These are phyloP conservation scores for Camptogramma bilineatum DNA, from an alignment of 2,888 invertebrate species.

Conservation along the genomic window DNA sequence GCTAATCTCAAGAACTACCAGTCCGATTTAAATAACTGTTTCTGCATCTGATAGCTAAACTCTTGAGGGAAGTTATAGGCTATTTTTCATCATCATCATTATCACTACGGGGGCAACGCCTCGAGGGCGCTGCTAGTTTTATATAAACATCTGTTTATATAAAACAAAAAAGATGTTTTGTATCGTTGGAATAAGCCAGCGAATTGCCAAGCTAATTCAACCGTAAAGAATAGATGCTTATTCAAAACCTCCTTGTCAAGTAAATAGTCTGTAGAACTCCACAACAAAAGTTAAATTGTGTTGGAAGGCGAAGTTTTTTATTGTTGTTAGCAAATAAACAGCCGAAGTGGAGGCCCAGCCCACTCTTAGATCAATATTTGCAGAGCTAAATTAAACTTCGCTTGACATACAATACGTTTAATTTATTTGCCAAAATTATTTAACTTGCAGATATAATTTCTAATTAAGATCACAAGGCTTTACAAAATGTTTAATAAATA, in stretches of 20 bases:
- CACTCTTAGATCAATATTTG: slow-evolving; percentile 45
- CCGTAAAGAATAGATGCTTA: slow-evolving; percentile 1
- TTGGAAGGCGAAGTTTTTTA: slow-evolving; percentile 45
- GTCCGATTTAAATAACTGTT: too few relatives aligned
- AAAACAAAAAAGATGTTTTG: background rate
- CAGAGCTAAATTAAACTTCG: slow-evolving; percentile 8
- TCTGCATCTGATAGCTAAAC: too few relatives aligned
- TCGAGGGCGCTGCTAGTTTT: too few relatives aligned
- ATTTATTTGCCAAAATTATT: slow-evolving; percentile 1
- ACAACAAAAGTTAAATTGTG: slow-evolving; percentile 51
- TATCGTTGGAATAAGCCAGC: background rate
- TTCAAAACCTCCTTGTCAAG: slow-evolving; percentile 6
- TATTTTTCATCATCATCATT: too few relatives aligned
- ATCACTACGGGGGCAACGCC: too few relatives aligned
- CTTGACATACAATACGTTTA: slow-evolving; percentile 8
- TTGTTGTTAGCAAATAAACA: slow-evolving; percentile 48
- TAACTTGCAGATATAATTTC: background rate
- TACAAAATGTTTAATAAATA: background rate
- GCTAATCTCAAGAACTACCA: too few relatives aligned
- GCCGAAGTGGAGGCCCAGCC: slow-evolving; percentile 19
- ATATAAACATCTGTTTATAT: too few relatives aligned
- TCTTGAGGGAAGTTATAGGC: too few relatives aligned
- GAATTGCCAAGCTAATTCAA: background rate
- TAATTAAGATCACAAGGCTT: background rate
- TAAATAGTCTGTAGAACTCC: slow-evolving; percentile 38